Percentiles rank a stretch among this genome's conserved stretches.
Conservation (phyloP, 2,113 vertebrate species). For the Takifugu flavidus region DNA sequence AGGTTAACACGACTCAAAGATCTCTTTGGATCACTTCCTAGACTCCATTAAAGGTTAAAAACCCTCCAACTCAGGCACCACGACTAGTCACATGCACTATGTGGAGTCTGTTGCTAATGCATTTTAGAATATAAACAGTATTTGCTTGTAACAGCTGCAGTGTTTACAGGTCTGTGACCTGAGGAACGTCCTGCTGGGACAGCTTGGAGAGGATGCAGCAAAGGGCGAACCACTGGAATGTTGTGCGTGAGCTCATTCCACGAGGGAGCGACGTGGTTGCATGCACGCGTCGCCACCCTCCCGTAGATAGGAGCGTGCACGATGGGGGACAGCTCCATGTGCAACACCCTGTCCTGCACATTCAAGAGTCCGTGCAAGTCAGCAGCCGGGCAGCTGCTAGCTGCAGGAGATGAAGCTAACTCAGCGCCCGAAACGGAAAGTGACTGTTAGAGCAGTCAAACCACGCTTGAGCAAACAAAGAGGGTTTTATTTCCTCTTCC, state of each 20-base stretch:
- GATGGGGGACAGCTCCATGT: conserved; percentile 18
- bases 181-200: background rate
- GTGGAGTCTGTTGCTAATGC: too few relatives aligned
- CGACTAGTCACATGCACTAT: too few relatives aligned
- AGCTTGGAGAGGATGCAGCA: background rate
- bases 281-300: conserved; percentile 2
- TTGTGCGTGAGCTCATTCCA: background rate
- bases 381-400: conserved; percentile 29
- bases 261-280: background rate
- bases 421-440: background rate
- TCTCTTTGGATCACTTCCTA: too few relatives aligned
- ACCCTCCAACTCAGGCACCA: too few relatives aligned
- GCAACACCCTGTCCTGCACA: background rate
- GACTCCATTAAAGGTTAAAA: too few relatives aligned
- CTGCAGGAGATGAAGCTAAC: conserved; percentile 32
- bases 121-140: too few relatives aligned
- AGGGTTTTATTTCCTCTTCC: background rate
- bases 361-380: background rate
- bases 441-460: conserved; percentile 3
- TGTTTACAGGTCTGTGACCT: background rate
- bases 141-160: background rate
- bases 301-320: background rate
- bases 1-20: too few relatives aligned
- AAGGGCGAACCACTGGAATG: background rate
- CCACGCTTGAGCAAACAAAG: background rate